Evolutionary conservation across 2,888 invertebrate genomes (phyloP).

Genomic region (Pseudococcus longispinus): DNA sequence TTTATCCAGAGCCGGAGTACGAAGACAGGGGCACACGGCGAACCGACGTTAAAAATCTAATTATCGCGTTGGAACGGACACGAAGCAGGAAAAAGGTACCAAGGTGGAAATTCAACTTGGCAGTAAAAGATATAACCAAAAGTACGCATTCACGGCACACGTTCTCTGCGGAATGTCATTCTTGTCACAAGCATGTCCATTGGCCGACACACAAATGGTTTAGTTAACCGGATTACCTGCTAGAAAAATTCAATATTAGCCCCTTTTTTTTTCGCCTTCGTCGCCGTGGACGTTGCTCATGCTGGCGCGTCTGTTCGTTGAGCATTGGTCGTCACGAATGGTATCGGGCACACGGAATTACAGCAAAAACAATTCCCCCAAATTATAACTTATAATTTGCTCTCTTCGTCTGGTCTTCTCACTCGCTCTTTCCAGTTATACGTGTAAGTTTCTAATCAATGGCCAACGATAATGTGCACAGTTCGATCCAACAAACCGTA

Average conservation of each 20-base stretch:
- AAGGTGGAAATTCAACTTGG: neutral
- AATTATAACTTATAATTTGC: slow-evolving; percentile 25
- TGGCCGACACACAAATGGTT: neutral
- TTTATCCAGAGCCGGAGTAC: neutral
- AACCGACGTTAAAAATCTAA: neutral
- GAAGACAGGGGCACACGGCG: neutral
- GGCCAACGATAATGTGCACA: neutral
- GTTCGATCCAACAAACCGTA: neutral
- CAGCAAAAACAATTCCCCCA: slow-evolving; percentile 17
- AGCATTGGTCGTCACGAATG: neutral
- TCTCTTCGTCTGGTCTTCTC: neutral
- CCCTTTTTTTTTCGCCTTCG: neutral
- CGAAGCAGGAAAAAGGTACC: neutral
- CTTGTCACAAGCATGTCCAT: neutral
- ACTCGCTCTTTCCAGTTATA: neutral
- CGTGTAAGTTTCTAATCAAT: slow-evolving; percentile 18
- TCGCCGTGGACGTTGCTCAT: no score
- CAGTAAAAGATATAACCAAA: neutral
- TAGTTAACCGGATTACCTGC: neutral
- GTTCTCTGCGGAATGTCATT: slow-evolving; percentile 3
- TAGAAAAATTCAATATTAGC: slow-evolving; percentile 1
- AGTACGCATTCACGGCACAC: neutral
- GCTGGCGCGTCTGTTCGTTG: neutral
- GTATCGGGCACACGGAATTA: neutral
- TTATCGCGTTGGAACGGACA: neutral